These are phyloP conservation scores for Athalia circularis DNA, from an alignment of 2,888 invertebrate genomes.

Conservation along the genomic window DNA sequence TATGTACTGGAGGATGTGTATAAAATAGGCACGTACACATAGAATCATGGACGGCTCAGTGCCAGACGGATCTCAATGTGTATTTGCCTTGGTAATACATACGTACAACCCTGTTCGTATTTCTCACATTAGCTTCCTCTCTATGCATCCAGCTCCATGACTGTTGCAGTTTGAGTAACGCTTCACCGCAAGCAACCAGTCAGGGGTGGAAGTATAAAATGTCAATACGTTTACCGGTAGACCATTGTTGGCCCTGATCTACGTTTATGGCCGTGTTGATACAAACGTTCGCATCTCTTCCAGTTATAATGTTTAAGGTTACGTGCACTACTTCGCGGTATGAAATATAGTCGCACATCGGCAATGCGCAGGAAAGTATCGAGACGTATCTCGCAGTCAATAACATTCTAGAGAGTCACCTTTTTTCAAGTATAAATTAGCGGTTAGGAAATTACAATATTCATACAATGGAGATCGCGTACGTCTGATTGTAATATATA, in stretches of 20 bases:
- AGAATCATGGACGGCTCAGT: slow-evolving; percentile 1
- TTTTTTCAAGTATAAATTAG: too few species aligned
- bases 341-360: background rate
- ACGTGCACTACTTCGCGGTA: background rate
- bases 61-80: slow-evolving; percentile 16
- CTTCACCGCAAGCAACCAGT: slow-evolving; percentile 54
- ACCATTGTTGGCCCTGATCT: slow-evolving; percentile 67
- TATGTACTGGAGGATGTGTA: too few species aligned
- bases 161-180: slow-evolving; percentile 66
- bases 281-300: slow-evolving; percentile 54
- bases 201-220: slow-evolving; percentile 61
- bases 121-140: background rate
- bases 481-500: background rate
- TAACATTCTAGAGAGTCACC: too few species aligned
- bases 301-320: slow-evolving; percentile 52
- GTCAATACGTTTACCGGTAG: slow-evolving; percentile 68
- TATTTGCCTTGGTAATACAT: background rate
- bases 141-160: slow-evolving; percentile 7
- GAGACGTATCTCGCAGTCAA: too few species aligned
- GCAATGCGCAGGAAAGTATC: too few species aligned
- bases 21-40: background rate
- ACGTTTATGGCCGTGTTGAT: slow-evolving; percentile 62
- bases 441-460: too few species aligned
- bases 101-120: slow-evolving; percentile 9
- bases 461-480: background rate